Evolutionary conservation across 1,140 invertebrate species (phyloP).

Genomic region (Pantala flavescens): DNA sequence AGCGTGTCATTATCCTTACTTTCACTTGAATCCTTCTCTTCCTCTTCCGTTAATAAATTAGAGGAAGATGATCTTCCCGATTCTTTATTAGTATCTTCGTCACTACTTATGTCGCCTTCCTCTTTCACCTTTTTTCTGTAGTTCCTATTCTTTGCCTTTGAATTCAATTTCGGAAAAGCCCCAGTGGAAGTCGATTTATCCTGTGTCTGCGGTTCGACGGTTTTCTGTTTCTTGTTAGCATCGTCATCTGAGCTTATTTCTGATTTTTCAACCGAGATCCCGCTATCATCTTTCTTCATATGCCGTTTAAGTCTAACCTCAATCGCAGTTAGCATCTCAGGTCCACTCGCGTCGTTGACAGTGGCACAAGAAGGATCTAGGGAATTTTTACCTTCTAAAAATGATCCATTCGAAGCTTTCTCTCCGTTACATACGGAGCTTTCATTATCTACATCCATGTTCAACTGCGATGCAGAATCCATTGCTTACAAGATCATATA

Average conservation of each 20-base stretch:
- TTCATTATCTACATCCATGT: constrained; percentile 1
- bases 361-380: background rate
- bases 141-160: constrained; percentile 15
- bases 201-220: constrained; percentile 21
- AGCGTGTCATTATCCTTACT: constrained; percentile 7
- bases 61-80: constrained; percentile 13
- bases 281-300: constrained; percentile 35
- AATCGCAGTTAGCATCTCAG: background rate
- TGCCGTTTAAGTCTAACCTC: constrained; percentile 12
- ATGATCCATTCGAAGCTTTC: background rate
- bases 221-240: constrained; percentile 2
- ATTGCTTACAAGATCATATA: background rate
- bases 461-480: background rate
- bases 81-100: constrained; percentile 12
- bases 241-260: constrained; percentile 21
- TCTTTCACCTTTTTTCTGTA: constrained; percentile 11
- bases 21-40: constrained; percentile 1
- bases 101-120: background rate
- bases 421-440: background rate
- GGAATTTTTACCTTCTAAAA: background rate
- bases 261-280: constrained; percentile 30
- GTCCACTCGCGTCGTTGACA: background rate
- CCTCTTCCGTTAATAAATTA: constrained; percentile 12
- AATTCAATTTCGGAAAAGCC: constrained; percentile 11
- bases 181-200: background rate